Base-by-base conservation (phyloP, 2,888 invertebrate genomes). In the Melipona bicolor region DNA sequence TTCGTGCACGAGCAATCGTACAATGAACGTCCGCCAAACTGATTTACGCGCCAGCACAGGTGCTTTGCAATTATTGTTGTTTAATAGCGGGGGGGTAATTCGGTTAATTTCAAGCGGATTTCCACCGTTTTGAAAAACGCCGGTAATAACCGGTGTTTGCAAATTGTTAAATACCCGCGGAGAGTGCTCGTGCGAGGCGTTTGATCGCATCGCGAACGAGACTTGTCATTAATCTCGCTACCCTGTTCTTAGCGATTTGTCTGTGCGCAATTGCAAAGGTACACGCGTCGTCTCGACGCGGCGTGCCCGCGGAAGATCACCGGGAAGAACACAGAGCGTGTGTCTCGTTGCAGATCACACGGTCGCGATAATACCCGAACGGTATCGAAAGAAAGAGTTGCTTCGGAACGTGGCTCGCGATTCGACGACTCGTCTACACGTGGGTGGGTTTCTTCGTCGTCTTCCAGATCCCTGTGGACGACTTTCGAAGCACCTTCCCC, bases 1-100 rank as follows among this genome's bases (percentile, higher is more conserved):
- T 71, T 83, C 62, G 62, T 50, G 15, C 21, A 50, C 54, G n/a
- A 4, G 49, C 70, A 13, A 75, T 72, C 56, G 54, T 49, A 24
- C 49, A 50, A 59, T 11, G n/a, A 52, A 32, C 64, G 62, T 61
- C 54, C 65, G 15, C 50, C 27, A 50, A 72, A 72, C 68, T 83
- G 84, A 83, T 83, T 83, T 83, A 83, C 71, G 77, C 62, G 77
- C n/a, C n/a, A n/a, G 62, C 84, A 36, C 83, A 84, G 84, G 77
- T 84, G 83, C 68, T 27, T 27, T 5, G 77, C 49, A 76, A 83
- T 77, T 83, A 83, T 82, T 76, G 43, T 83, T 24, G 65, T 83
- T 83, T 82, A 83, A 83, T 72, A 62, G 77, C 49, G 69, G 32
- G 49, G 19, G 27, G 27, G 69, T 68, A 65, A 52, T 36, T 24